A percentile compares a stretch with the other conserved stretches of the same genome.
These are phyloP conservation scores for Blera fallax DNA, from an alignment of 2,888 invertebrate genomes.

Conservation along the genomic window DNA sequence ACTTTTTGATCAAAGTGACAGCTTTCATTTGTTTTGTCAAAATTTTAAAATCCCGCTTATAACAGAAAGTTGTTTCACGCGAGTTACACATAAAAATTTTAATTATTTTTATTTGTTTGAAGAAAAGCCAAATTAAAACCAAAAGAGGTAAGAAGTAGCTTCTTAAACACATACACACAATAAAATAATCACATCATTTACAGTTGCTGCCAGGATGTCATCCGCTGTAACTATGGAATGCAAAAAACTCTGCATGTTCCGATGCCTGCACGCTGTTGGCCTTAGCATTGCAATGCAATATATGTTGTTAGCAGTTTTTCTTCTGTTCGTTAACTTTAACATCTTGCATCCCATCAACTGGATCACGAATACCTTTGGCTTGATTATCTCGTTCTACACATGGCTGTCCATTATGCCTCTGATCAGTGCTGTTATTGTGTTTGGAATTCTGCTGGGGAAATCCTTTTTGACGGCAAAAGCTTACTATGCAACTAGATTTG, in stretches of 20 bases:
- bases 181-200: neutral
- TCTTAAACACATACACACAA: too few species aligned
- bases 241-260: constrained; percentile 77
- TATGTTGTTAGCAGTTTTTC: constrained; percentile 82
- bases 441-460: constrained; percentile 88
- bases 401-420: constrained; percentile 86
- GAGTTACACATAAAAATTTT: neutral
- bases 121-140: neutral
- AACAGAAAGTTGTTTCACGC: constrained; percentile 47
- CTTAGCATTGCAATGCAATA: constrained; percentile 85
- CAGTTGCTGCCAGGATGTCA: constrained; percentile 14
- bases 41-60: constrained; percentile 54
- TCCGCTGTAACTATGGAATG: constrained; percentile 74
- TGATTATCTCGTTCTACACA: constrained; percentile 84
- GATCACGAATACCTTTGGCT: constrained; percentile 84
- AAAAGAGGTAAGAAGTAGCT: neutral
- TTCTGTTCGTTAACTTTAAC: constrained; percentile 85
- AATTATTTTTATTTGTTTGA: neutral
- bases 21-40: constrained; percentile 9
- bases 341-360: constrained; percentile 86
- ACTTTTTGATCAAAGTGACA: constrained; percentile 2
- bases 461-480: constrained; percentile 85
- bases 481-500: constrained; percentile 86
- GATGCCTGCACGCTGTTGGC: constrained; percentile 82
- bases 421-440: constrained; percentile 85